Conservation (phyloP, 2,797 vertebrate species). For the Gobio occitaniae region DNA sequence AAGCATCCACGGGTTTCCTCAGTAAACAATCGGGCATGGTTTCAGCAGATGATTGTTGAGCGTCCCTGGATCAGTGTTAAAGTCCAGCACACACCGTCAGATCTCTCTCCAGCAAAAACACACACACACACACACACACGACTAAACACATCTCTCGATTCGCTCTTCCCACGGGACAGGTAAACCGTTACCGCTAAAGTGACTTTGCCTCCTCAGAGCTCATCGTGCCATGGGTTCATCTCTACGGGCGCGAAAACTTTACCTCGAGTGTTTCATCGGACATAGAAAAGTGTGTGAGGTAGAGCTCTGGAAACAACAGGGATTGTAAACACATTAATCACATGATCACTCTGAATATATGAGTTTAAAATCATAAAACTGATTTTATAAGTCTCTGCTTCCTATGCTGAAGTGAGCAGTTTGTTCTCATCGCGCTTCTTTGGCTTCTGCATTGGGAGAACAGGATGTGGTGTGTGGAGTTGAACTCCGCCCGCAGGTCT, state of each 20-base stretch:
- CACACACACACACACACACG: no score
- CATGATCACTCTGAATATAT: constrained; percentile 2
- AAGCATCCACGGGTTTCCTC: constrained; percentile 35
- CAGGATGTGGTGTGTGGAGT: constrained; percentile 51
- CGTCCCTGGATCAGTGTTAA: constrained; percentile 27
- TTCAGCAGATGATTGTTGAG: constrained; percentile 62
- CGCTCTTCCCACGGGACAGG: neutral
- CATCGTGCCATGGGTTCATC: neutral
- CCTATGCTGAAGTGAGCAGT: neutral
- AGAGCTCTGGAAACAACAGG: constrained; percentile 23
- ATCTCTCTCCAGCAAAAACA: neutral
- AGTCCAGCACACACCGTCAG: constrained; percentile 2
- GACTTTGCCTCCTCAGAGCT: constrained; percentile 22
- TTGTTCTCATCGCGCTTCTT: constrained; percentile 9
- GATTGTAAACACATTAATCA: constrained; percentile 53
- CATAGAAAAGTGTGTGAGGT: constrained; percentile 17
- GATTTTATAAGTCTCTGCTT: constrained; percentile 38
- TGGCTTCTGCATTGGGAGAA: constrained; percentile 49
- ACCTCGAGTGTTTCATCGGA: neutral
- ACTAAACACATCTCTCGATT: neutral
- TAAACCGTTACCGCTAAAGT: neutral
- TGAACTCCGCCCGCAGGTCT: constrained; percentile 72
- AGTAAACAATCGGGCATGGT: constrained; percentile 76
- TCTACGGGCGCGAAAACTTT: neutral
- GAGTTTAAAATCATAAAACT: constrained; percentile 43